Conservation (phyloP, 2,113 vertebrate species). For the Gadus macrocephalus region DNA sequence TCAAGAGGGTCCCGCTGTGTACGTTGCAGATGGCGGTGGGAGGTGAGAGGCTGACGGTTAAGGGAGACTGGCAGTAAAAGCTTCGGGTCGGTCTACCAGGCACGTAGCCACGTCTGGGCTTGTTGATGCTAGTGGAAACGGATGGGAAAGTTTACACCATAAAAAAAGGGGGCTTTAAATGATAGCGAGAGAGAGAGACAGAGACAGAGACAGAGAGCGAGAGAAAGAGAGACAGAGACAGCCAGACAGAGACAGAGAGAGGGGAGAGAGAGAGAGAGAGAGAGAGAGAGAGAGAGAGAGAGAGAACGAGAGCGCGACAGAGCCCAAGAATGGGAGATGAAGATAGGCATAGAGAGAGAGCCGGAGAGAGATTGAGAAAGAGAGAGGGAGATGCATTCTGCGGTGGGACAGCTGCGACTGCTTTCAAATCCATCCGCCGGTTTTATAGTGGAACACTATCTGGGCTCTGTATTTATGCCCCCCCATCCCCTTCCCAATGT, state of each 20-base stretch:
- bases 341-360: slow-evolving; percentile 24
- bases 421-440: slow-evolving; percentile 51
- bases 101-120: slow-evolving; percentile 57
- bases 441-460: slow-evolving; percentile 71
- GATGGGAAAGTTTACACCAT: slow-evolving; percentile 65
- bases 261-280: slow-evolving; percentile 5
- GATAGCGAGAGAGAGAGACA: slow-evolving; percentile 37
- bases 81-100: slow-evolving; percentile 57
- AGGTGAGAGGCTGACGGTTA: slow-evolving; percentile 48
- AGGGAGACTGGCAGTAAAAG: slow-evolving; percentile 63
- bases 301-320: slow-evolving; percentile 4
- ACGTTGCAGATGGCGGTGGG: slow-evolving; percentile 47
- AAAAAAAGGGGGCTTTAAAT: slow-evolving; percentile 49
- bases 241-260: no score
- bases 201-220: not conserved
- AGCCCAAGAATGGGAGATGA: slow-evolving; percentile 21
- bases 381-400: slow-evolving; percentile 28
- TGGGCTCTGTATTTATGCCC: slow-evolving; percentile 31
- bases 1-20: slow-evolving; percentile 37
- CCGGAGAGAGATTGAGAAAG: not conserved
- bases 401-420: slow-evolving; percentile 60
- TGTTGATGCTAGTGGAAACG: slow-evolving; percentile 62
- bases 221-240: not conserved
- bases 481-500: slow-evolving; percentile 25
- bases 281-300: slow-evolving; percentile 10